phyloP scores from a whole-genome alignment of 2,888 invertebrate species.

The Tupiocoris notatus region DNA sequence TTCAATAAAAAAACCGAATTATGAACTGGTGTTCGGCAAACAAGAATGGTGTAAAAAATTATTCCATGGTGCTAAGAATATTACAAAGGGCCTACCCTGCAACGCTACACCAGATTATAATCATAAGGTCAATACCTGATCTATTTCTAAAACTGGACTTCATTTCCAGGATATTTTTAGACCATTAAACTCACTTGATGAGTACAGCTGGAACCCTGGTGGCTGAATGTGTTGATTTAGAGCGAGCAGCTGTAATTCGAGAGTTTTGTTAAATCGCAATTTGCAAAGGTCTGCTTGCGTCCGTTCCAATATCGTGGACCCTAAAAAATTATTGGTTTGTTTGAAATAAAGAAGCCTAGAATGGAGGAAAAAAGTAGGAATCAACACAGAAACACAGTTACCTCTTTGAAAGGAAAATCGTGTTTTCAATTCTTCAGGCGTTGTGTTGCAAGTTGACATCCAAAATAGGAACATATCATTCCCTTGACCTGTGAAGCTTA shows the following conservation, averaged over 20 bases:
- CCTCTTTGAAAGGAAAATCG: conserved; percentile 44
- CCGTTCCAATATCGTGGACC: conserved; percentile 45
- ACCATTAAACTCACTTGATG: conserved; percentile 59
- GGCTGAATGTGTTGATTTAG: conserved; percentile 65
- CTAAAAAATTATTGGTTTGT: no score
- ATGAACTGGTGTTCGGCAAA: no score
- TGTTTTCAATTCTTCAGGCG: conserved; percentile 52
- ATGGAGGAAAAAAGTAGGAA: background rate
- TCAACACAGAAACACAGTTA: background rate
- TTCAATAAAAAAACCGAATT: no score
- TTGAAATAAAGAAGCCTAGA: background rate
- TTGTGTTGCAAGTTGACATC: conserved; percentile 65
- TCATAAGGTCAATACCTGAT: no score
- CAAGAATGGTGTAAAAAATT: no score
- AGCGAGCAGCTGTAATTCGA: conserved; percentile 66
- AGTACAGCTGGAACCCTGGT: conserved; percentile 71
- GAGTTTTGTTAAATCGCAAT: conserved; percentile 67
- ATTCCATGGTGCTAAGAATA: no score
- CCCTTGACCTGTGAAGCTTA: conserved; percentile 63
- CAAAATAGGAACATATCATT: conserved; percentile 77
- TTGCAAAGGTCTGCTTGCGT: conserved; percentile 63
- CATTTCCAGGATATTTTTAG: no score
- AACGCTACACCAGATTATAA: no score
- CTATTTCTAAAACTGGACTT: no score
- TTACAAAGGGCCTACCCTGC: no score